Evolutionary conservation across 2,113 vertebrate genomes (phyloP).

Genomic region (Poecile atricapillus): DNA sequence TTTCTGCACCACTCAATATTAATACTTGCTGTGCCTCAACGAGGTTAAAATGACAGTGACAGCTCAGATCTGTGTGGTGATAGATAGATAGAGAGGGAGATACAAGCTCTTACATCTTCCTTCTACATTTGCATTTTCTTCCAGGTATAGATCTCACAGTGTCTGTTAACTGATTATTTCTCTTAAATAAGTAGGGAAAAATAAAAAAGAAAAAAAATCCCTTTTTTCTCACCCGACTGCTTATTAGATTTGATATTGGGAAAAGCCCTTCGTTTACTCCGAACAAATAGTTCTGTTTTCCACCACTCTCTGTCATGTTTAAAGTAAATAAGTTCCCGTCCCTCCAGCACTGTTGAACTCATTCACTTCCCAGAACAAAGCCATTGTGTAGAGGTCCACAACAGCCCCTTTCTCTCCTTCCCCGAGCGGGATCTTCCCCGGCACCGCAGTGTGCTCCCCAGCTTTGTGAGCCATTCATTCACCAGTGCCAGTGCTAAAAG

Average conservation of each 20-base stretch:
- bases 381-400: slow-evolving; percentile 69
- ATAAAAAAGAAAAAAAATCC: not conserved
- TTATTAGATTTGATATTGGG: slow-evolving; percentile 50
- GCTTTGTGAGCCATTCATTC: slow-evolving; percentile 46
- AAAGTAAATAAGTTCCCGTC: slow-evolving; percentile 88
- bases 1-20: slow-evolving; percentile 1
- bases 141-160: slow-evolving; percentile 42
- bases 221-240: not conserved
- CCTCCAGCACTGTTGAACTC: slow-evolving; percentile 79
- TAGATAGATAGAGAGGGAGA: not conserved
- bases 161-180: slow-evolving; percentile 50
- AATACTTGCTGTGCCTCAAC: not conserved
- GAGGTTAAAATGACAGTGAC: not conserved
- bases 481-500: slow-evolving; percentile 60
- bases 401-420: slow-evolving; percentile 70
- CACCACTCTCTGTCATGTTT: slow-evolving; percentile 79
- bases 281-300: slow-evolving; percentile 71
- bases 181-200: not conserved
- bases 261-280: slow-evolving; percentile 58
- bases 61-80: not conserved
- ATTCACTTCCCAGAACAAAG: slow-evolving; percentile 80
- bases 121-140: slow-evolving; percentile 38
- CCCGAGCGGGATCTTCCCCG: slow-evolving; percentile 63
- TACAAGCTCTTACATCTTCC: not conserved
- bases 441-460: slow-evolving; percentile 57